These are phyloP conservation scores for Caenorhabditis briggsae DNA, from an alignment of 1,140 invertebrate species.

Conservation along the genomic window DNA sequence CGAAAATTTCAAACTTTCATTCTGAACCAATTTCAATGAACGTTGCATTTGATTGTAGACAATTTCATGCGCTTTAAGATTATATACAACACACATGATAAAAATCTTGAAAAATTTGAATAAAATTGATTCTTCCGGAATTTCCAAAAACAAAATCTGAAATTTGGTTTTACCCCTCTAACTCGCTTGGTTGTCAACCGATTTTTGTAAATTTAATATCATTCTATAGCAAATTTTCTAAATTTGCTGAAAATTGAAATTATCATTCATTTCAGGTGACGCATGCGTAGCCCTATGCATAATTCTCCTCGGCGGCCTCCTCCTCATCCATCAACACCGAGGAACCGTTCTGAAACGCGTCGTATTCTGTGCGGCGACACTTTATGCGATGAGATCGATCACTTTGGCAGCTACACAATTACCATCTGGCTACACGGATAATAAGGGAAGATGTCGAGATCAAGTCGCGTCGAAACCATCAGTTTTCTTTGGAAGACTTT, in stretches of 20 bases:
- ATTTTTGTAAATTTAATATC: too few relatives aligned
- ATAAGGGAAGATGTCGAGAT: conserved; percentile 57
- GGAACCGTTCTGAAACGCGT: conserved; percentile 68
- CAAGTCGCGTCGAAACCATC: background rate
- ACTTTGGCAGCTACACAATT: conserved; percentile 66
- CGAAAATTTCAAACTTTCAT: too few relatives aligned
- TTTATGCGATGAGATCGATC: conserved; percentile 71
- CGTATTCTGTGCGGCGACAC: conserved; percentile 71
- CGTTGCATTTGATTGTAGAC: background rate
- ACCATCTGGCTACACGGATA: conserved; percentile 55
- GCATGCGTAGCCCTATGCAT: conserved; percentile 71
- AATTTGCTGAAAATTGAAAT: background rate
- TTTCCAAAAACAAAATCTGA: too few relatives aligned
- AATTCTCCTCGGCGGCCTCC: conserved; percentile 66
- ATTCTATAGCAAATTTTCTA: too few relatives aligned
- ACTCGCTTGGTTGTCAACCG: too few relatives aligned
- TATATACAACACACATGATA: too few relatives aligned
- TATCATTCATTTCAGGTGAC: conserved; percentile 68
- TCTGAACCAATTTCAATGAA: too few relatives aligned
- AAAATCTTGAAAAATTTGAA: too few relatives aligned
- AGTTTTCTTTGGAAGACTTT: conserved; percentile 52
- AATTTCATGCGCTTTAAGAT: background rate
- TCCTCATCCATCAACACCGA: conserved; percentile 74
- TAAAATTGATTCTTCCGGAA: too few relatives aligned
- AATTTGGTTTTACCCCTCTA: too few relatives aligned